Evolutionary conservation across 2,113 vertebrate genomes (phyloP).

Genomic region (Petroica traversi): DNA sequence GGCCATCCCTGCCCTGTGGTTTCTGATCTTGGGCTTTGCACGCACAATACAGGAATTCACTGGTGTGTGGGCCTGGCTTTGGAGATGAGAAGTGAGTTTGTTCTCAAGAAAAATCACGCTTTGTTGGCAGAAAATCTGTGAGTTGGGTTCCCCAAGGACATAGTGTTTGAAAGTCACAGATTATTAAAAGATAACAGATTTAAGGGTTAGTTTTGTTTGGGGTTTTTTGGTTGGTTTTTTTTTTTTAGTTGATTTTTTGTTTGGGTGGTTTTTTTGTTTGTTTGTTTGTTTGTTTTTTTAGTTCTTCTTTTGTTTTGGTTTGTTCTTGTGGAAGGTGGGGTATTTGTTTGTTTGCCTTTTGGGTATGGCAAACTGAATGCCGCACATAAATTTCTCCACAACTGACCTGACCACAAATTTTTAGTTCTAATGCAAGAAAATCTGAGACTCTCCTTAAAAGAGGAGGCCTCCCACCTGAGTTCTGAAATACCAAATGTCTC

Average conservation of each 20-base stretch:
- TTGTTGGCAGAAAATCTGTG: slow-evolving; percentile 23
- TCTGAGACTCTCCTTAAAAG: neutral
- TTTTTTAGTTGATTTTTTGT: too few relatives aligned
- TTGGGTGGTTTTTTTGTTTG: neutral
- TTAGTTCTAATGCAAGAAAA: neutral
- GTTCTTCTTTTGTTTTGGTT: neutral
- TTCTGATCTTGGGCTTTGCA: neutral
- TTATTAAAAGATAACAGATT: slow-evolving; percentile 10
- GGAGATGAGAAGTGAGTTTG: slow-evolving; percentile 23
- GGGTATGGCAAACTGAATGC: neutral
- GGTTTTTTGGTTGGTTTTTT: neutral
- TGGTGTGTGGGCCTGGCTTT: neutral
- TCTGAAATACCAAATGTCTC: neutral
- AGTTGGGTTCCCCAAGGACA: neutral
- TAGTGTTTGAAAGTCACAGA: neutral
- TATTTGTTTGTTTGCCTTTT: neutral
- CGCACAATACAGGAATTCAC: slow-evolving; percentile 22
- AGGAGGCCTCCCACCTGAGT: neutral
- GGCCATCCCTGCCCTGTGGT: neutral
- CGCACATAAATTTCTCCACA: neutral
- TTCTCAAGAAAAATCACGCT: slow-evolving; percentile 16
- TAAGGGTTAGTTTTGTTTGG: neutral
- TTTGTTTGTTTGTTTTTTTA: neutral
- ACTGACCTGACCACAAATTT: neutral
- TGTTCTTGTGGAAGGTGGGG: neutral